Evolutionary conservation across 2,888 invertebrate species (phyloP), one percentile per base, ranked within the genome.

Genomic region (Celastrina argiolus): DNA sequence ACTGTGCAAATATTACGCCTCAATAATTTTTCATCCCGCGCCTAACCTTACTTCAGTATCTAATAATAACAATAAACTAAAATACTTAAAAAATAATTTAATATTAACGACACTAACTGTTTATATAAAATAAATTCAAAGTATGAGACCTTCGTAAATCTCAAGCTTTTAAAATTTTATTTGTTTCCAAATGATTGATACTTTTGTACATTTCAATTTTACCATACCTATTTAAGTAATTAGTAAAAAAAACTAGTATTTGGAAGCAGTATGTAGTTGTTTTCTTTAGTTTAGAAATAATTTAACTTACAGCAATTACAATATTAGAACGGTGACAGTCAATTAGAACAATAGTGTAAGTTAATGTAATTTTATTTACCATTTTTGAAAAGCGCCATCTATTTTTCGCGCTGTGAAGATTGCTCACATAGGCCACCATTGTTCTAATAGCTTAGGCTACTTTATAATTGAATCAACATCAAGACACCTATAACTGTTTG

Each of bases 171-270:
- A 1, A 12, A 45, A 2, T 45, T 22, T 2, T 12, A 16, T 26
- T n/a, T n/a, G n/a, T n/a, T n/a, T n/a, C n/a, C n/a, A n/a, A n/a
- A n/a, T n/a, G n/a, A n/a, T n/a, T n/a, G n/a, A 51, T 26, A 14
- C 5, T 51, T 51, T 51, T 51, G 51, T 51, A 51, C 51, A 51
- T 51, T 26, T 51, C 12, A 18, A 51, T 51, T 51, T 51, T 12
- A 26, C 22, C 51, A 22, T 16, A 12, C 16, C n/a, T n/a, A n/a
- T n/a, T n/a, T n/a, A n/a, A n/a, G n/a, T 16, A 1, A 6, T 31
- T 12, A 26, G 4, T 5, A 12, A 51, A 22, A n/a, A 51, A 51
- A 51, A 1, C 26, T 51, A 51, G 12, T 10, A 51, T 12, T 51
- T 51, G 2, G 14, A 51, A 10, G 51, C 22, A 51, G 12, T 36